Conservation (phyloP, 2,797 vertebrate genomes). For the Nyctalus aviator region DNA sequence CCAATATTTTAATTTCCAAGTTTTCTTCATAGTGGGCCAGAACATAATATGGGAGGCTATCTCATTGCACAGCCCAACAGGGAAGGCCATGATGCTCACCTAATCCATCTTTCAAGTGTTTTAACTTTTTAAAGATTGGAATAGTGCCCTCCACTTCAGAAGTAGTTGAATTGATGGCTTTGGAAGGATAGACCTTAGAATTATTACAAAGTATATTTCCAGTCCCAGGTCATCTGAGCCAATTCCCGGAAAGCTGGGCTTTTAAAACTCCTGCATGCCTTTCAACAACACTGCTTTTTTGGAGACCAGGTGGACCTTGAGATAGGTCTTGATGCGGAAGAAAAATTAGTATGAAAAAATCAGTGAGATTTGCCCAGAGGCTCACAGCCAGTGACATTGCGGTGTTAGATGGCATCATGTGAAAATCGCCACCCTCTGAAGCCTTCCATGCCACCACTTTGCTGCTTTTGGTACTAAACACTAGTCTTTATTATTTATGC, state of each 20-base stretch:
- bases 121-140: not conserved
- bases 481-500: not conserved
- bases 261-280: not conserved
- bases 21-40: not conserved
- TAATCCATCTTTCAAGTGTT: not conserved
- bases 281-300: not conserved
- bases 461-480: not conserved
- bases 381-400: not conserved
- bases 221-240: not conserved
- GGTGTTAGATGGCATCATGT: not conserved
- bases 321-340: not conserved
- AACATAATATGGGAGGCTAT: not conserved
- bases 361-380: not conserved
- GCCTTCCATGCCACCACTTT: not conserved
- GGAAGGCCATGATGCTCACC: not conserved
- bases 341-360: not conserved
- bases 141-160: not conserved
- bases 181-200: not conserved
- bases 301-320: not conserved
- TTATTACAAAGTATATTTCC: not conserved
- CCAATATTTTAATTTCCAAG: not conserved
- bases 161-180: conserved; percentile 37
- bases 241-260: not conserved
- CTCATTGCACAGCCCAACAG: not conserved
- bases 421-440: not conserved